Base-by-base conservation (phyloP, 2,888 invertebrate genomes). In the Prosapia bicincta region DNA sequence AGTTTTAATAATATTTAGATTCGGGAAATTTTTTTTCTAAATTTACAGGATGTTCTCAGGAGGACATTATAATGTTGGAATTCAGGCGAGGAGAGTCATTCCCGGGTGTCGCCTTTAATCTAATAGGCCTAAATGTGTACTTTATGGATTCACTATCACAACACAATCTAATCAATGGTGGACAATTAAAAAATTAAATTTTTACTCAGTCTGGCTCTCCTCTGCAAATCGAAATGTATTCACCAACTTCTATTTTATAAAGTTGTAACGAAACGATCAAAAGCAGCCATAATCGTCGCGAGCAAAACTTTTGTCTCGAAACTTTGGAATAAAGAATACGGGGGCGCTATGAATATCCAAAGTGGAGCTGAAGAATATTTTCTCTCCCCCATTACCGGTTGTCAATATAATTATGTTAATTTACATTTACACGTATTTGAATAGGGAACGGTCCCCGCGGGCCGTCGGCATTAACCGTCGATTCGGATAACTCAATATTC, bases 401-500 rank as follows among this genome's bases (percentile, higher is more conserved):
- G 54, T 54, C 54, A 20, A 20, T 25, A 25, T 67, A 67, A 67
- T 67, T 67, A 67, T 67, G 67, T 26, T 67, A 67, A 67, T 67
- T 26, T 26, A 26, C 67, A 26, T 67, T 67, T 67, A 26, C 67
- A 67, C 67, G 26, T 67, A 67, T 67, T 67, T 67, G 67, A 67
- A 67, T 67, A 67, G 26, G 65, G 23, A 65, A 13, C n/a, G 65
- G 20, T 32, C 74, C 67, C 67, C 2, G 67, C n/a, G 26, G 26
- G 67, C 67, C n/a, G 67, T 25, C 25, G 67, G 25, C 67, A 32
- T 73, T 73, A 73, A 73, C 68, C 26, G 73, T 69, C 73, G 73
- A 73, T 43, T 73, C 68, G 26, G 68, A 38, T 73, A 73, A 73
- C 43, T 73, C 73, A 69, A 73, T 73, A 73, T 32, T 69, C 68